Evolutionary conservation across 2,113 vertebrate species (phyloP).

Genomic region (Coturnix japonica): DNA sequence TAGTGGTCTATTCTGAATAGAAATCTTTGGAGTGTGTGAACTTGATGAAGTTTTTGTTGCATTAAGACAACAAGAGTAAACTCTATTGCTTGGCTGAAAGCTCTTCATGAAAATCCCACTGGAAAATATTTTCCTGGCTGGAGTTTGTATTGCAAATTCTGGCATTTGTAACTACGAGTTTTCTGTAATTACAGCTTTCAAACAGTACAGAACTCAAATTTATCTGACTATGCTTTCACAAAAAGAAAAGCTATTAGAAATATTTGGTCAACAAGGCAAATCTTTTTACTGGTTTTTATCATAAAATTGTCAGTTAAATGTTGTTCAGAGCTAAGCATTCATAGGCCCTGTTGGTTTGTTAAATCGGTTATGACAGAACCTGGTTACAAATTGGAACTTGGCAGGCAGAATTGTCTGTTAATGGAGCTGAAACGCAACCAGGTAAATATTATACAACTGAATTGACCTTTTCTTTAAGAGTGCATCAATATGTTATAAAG

Average conservation of each 20-base stretch:
- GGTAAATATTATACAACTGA: neutral
- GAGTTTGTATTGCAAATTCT: neutral
- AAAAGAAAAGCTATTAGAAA: neutral
- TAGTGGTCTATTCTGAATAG: neutral
- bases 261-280: neutral
- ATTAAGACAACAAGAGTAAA: neutral
- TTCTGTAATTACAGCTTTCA: neutral
- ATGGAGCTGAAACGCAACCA: neutral
- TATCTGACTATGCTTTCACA: neutral
- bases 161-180: neutral
- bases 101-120: neutral
- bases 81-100: neutral
- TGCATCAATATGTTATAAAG: neutral
- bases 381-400: neutral
- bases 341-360: neutral
- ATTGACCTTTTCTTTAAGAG: neutral
- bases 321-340: neutral
- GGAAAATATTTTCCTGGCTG: slow-evolving; percentile 9
- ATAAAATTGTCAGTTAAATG: neutral
- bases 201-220: neutral
- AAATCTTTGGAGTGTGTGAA: neutral
- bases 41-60: neutral
- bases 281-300: slow-evolving; percentile 20
- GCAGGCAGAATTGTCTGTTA: neutral
- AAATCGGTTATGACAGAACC: neutral